Base-by-base conservation (phyloP, 1,140 invertebrate species). In the Calliopsis andreniformis region DNA sequence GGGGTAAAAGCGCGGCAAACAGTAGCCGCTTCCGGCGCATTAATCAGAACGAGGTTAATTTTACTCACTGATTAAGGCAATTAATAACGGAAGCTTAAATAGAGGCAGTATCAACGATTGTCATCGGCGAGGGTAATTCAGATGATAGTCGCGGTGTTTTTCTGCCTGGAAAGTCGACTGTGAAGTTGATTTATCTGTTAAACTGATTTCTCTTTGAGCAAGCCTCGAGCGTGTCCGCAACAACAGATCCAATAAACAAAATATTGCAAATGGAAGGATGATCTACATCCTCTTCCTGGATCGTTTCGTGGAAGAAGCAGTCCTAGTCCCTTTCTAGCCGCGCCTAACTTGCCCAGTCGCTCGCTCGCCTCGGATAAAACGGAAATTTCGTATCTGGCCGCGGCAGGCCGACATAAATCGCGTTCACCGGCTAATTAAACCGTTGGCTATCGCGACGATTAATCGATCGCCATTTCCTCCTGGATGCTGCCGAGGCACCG, bases 391-490 rank as follows among this genome's bases (percentile, higher is more conserved):
- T 66, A 76, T 84, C 79, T 80, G 78, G 53, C 62, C 63, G 49
- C 43, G 42, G 32, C 63, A 53, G 61, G 45, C 45, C 66, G 42
- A 42, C 64, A 84, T 80, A 85, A 86, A 86, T 86, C 81, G 76
- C 73, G 72, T 56, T 83, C 67, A 56, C 68, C 78, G 61, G 78
- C 80, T 89, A 89, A 89, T 89, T 87, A 87, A 89, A 89, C 86
- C 81, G 79, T 89, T 87, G 85, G 78, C 79, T 89, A 89, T 88
- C 87, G 78, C 80, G 59, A 79, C 87, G 85, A 89, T 88, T 89
- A 88, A 89, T 89, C 87, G 79, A 86, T 89, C 84, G 86, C 76
- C 83, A 70, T 84, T 86, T 85, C 66, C 68, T 79, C 70, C 56
- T 70, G 63, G 62, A 71, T 72, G 51, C 61, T 69, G 72, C 73